These are phyloP conservation scores for Parascotia fuliginaria DNA, from an alignment of 2,888 invertebrate genomes.

Conservation along the genomic window DNA sequence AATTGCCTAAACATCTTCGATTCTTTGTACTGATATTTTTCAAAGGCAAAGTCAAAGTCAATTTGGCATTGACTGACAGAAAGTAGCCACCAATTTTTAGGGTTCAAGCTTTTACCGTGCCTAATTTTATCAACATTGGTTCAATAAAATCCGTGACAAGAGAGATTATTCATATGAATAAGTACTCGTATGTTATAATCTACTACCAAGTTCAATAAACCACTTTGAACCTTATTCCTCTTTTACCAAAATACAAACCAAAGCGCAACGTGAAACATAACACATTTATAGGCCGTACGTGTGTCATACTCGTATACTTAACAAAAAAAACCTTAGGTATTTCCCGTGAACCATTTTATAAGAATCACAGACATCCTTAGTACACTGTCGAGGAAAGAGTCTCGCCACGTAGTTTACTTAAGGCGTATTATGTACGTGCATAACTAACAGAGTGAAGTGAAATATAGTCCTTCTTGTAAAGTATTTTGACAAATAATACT, in stretches of 20 bases:
- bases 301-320: too few species aligned
- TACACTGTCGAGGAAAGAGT: constrained; percentile 58
- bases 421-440: constrained; percentile 40
- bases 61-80: too few species aligned
- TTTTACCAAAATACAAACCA: constrained; percentile 9
- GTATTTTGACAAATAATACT: constrained; percentile 1
- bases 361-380: constrained; percentile 48
- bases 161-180: too few species aligned
- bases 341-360: constrained; percentile 43
- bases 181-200: too few species aligned
- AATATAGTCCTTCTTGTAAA: constrained; percentile 3
- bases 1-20: too few species aligned
- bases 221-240: neutral
- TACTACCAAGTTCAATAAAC: neutral
- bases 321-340: constrained; percentile 22
- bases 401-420: constrained; percentile 48
- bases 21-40: too few species aligned
- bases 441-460: constrained; percentile 26
- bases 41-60: too few species aligned
- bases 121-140: too few species aligned
- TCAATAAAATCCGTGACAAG: too few species aligned
- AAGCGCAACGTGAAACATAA: constrained; percentile 20
- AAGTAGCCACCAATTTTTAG: too few species aligned
- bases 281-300: constrained; percentile 32
- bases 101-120: too few species aligned